Conservation (phyloP, 2,888 invertebrate genomes). For the Eledona agricola region DNA sequence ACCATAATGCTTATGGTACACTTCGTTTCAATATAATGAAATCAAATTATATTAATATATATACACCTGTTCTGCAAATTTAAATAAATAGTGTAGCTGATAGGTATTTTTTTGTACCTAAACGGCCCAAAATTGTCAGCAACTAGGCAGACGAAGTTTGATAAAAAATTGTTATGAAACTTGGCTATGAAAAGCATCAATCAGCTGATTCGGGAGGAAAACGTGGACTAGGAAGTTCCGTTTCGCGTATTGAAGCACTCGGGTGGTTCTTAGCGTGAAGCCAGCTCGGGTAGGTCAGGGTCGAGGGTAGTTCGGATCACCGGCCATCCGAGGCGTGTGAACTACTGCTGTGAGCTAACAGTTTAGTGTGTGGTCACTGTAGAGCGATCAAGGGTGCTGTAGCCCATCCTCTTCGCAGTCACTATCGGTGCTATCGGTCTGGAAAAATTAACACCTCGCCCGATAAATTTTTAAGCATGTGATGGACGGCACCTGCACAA, state of each 20-base stretch:
- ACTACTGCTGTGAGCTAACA: conserved; percentile 58
- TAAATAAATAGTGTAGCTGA: too few species aligned
- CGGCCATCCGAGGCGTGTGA: conserved; percentile 60
- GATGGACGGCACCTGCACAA: not conserved
- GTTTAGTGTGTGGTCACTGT: conserved; percentile 61
- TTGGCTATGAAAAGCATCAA: too few species aligned
- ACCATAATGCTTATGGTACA: too few species aligned
- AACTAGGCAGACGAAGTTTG: too few species aligned
- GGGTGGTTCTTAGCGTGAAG: conserved; percentile 61
- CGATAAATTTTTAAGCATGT: conserved; percentile 34
- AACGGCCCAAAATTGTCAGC: too few species aligned
- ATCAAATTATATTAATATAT: too few species aligned
- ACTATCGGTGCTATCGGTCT: conserved; percentile 56
- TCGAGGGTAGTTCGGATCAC: conserved; percentile 63
- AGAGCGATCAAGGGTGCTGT: conserved; percentile 58
- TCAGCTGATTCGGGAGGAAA: conserved; percentile 29
- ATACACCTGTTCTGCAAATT: too few species aligned
- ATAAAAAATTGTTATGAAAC: too few species aligned
- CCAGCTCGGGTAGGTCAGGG: conserved; percentile 59
- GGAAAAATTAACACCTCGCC: conserved; percentile 50
- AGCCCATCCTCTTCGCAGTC: conserved; percentile 42
- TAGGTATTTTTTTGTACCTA: too few species aligned
- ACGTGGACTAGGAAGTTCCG: conserved; percentile 27
- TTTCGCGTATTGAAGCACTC: conserved; percentile 54
- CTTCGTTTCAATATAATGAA: too few species aligned